These are phyloP conservation scores for Palaemon carinicauda DNA, from an alignment of 1,140 invertebrate genomes.

Conservation along the genomic window DNA sequence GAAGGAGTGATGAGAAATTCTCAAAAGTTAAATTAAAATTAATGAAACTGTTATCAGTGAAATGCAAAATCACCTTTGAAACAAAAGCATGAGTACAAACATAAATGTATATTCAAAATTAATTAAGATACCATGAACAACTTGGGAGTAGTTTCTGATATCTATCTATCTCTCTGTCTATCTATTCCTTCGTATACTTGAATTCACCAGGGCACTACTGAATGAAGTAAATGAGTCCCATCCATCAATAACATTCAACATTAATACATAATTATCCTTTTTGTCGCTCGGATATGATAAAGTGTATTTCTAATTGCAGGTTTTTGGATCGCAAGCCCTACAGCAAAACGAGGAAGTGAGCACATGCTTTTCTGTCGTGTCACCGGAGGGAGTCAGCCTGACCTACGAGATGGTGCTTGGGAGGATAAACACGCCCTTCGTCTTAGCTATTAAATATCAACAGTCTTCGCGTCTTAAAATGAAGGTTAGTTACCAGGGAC, in stretches of 20 bases:
- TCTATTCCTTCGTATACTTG: neutral
- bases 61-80: too few species aligned
- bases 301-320: neutral
- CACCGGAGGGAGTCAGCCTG: slow-evolving; percentile 18
- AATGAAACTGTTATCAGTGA: too few species aligned
- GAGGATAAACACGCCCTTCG: slow-evolving; percentile 36
- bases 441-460: slow-evolving; percentile 22
- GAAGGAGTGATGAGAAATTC: too few species aligned
- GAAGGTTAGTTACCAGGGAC: neutral
- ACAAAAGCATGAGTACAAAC: too few species aligned
- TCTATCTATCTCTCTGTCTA: neutral
- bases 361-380: slow-evolving; percentile 28
- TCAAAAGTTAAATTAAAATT: too few species aligned
- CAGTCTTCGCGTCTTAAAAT: neutral
- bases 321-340: slow-evolving; percentile 22
- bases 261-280: too few species aligned
- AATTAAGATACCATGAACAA: too few species aligned
- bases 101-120: too few species aligned
- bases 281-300: too few species aligned
- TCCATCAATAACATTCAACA: too few species aligned
- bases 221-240: neutral
- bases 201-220: neutral
- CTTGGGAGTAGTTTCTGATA: too few species aligned
- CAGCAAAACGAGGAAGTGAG: slow-evolving; percentile 28
- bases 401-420: slow-evolving; percentile 27